Base-by-base conservation (phyloP, 2,113 vertebrate species). In the Dasyprocta punctata region DNA sequence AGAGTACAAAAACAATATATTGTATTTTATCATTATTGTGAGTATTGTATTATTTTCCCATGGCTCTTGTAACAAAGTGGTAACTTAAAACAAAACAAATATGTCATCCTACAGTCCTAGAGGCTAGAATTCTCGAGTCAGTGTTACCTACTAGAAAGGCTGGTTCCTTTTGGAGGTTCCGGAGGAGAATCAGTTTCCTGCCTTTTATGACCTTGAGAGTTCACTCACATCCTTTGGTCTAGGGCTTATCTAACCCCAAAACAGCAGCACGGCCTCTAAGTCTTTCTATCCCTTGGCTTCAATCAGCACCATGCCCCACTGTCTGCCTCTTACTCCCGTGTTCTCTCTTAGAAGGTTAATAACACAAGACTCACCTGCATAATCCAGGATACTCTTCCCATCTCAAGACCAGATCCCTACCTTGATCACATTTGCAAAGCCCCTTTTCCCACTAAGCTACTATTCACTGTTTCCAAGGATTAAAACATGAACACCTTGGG, bases 281-380 rank as follows among this genome's bases (percentile, higher is more conserved):
- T 13, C 81, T 73, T 38, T 65, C 69, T 19, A 8, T 26, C 22
- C 9, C 24, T 58, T 33, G 14, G 61, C 33, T 73, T 24, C 26
- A 2, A 14, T 1, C 1, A 5, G 5, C 56, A 28, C 1, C 1
- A 5, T 5, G 7, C 36, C 9, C 8, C 5, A 77, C 36, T 33
- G 10, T 49, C 87, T 20, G 28, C 56, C 10, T 14, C 86, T 14
- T 1, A 4, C 17, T n/a, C 26, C 81, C 60, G 67, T 2, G 4
- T 30, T 80, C 60, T 58, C 30, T 82, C 87, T 36, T 44, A 20
- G 0, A 1, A 41, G 52, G 26, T 28, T 60, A 54, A 24, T 60
- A 3, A 85, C 17, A 22, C 1, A 1, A 9, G 13, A 20, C 26
- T n/a, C 61, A 7, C 14, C 30, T 22, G 8, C 33, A 58, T 12